Evolutionary conservation across 2,797 vertebrate species (phyloP), one percentile per base, ranked within the genome.

Genomic region (Protonibea diacanthus): DNA sequence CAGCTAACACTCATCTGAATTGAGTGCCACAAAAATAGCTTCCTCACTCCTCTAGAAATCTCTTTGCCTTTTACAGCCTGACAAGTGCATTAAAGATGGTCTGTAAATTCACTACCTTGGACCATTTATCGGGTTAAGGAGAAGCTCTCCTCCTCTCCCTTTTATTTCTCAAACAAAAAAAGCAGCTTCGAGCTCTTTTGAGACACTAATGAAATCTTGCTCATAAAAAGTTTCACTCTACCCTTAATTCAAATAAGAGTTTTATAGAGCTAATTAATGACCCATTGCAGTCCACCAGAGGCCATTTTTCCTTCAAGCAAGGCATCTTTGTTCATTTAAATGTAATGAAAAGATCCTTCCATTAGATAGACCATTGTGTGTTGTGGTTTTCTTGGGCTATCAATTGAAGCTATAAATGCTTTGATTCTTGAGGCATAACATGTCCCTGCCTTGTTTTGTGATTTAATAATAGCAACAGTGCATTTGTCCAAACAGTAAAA

Each of bases 231-330:
- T 88, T 86, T 79, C 49, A 60, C 61, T 76, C 38, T 64, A 25
- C 62, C 38, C 71, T 85, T 81, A 72, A 83, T 86, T 90, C 65
- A 82, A 84, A 71, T 61, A 73, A 69, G 72, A 65, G 58, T 76
- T 86, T 90, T 78, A 83, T 67, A 61, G 69, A 74, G 69, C 58
- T 74, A 86, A 85, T 88, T 89, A 90, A 88, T 88, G 81, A 81
- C 73, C 71, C 58, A 62, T 78, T 82, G 71, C 74, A 81, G 74
- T 73, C 53, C 47, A 77, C 78, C 38, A 57, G 71, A 76, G 78
- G 78, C 55, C 58, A 38, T 80, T 85, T 89, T 85, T 81, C 38
- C 75, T 80, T 67, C 64, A 86, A 59, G 76, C 71, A 76, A 65
- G 64, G 58, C 73, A 76, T 88, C 76, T 85, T 78, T 86, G 83